These are phyloP conservation scores for Rhopilema esculentum DNA, from an alignment of 30 jellyfish, hydroid and myxozoan species.

Conservation along the genomic window DNA sequence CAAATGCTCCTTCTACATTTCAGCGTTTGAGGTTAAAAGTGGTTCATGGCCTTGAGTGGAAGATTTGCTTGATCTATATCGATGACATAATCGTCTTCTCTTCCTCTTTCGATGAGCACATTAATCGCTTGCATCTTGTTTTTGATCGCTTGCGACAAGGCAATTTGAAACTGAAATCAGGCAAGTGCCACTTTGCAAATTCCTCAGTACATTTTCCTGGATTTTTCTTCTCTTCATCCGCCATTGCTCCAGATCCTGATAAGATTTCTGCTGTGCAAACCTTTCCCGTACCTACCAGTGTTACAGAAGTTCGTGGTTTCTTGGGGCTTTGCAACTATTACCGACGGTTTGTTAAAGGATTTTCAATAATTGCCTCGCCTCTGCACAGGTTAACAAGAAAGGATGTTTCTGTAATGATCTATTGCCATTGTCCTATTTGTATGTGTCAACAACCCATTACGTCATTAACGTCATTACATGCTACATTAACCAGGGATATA, in stretches of 20 bases:
- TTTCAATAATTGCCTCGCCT: slow-evolving; percentile 71
- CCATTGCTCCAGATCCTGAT: slow-evolving; percentile 59
- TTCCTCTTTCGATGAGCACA: slow-evolving; percentile 46
- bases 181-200: slow-evolving; percentile 43
- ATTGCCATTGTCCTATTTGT: not conserved
- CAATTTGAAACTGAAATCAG: slow-evolving; percentile 38
- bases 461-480: not conserved
- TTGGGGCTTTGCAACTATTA: slow-evolving; percentile 41
- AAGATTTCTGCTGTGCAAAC: slow-evolving; percentile 20
- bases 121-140: slow-evolving; percentile 34
- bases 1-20: slow-evolving; percentile 47
- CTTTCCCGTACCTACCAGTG: slow-evolving; percentile 40
- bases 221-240: slow-evolving; percentile 40
- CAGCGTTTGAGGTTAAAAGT: slow-evolving; percentile 58
- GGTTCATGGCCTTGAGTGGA: slow-evolving; percentile 58
- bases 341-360: slow-evolving; percentile 32
- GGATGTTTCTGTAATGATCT: not conserved
- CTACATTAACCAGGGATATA: not conserved
- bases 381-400: slow-evolving; percentile 44
- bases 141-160: slow-evolving; percentile 53
- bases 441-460: not conserved
- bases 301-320: slow-evolving; percentile 23
- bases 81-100: slow-evolving; percentile 66
- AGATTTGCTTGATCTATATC: slow-evolving; percentile 45
- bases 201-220: slow-evolving; percentile 50